A percentile compares a stretch with the other conserved stretches of the same genome.
Evolutionary conservation across 2,113 vertebrate genomes (phyloP).

Genomic region (Podocnemis expansa): DNA sequence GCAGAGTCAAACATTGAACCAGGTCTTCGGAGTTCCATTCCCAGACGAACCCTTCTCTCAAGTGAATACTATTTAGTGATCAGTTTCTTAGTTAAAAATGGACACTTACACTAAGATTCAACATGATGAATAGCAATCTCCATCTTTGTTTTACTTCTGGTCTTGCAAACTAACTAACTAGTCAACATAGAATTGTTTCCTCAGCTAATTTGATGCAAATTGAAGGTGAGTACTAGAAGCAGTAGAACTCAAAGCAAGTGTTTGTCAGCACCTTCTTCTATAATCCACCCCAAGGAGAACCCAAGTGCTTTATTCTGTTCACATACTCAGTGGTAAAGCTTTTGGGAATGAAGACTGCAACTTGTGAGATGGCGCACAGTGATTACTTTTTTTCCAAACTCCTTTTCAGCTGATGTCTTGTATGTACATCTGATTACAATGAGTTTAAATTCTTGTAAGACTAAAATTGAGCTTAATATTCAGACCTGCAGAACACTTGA

Average conservation of each 20-base stretch:
- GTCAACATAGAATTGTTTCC: neutral
- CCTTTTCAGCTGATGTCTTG: conserved; percentile 51
- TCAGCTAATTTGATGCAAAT: neutral
- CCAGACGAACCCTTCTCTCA: neutral
- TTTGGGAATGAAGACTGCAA: conserved; percentile 52
- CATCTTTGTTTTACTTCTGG: neutral
- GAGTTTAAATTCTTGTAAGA: conserved; percentile 64
- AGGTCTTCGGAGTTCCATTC: neutral
- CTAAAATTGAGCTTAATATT: conserved; percentile 68
- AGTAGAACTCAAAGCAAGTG: neutral
- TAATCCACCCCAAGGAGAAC: neutral
- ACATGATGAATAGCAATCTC: conserved; percentile 12
- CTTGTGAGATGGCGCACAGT: conserved; percentile 59
- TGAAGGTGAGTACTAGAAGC: neutral
- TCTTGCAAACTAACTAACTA: neutral
- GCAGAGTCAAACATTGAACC: neutral
- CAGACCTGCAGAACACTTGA: conserved; percentile 50
- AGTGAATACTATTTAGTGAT: rapidly evolving
- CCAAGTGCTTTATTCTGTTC: conserved; percentile 13
- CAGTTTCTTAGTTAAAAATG: neutral
- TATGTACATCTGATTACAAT: conserved; percentile 70
- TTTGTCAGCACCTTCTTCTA: conserved; percentile 27
- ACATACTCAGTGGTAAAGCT: conserved; percentile 32
- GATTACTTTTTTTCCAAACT: conserved; percentile 50
- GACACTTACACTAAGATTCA: neutral